Conservation (phyloP, 2,113 vertebrate genomes). For the Elgaria multicarinata region DNA sequence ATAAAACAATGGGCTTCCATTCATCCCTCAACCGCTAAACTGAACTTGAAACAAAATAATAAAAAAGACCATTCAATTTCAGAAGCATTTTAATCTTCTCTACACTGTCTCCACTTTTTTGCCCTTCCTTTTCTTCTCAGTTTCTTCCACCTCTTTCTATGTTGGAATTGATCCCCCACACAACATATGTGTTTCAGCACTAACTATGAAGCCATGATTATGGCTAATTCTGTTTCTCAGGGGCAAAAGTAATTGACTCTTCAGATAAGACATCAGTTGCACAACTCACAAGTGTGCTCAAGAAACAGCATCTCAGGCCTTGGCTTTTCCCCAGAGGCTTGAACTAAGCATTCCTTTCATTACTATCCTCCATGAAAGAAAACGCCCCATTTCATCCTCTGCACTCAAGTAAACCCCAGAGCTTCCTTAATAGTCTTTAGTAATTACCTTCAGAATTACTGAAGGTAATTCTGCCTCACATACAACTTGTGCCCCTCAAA, state of each 20-base stretch:
- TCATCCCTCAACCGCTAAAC: background rate
- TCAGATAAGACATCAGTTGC: background rate
- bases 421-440: background rate
- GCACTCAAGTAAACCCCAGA: background rate
- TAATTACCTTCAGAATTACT: background rate
- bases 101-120: background rate
- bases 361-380: background rate
- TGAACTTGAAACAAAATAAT: background rate
- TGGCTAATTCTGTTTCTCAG: background rate
- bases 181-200: background rate
- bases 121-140: background rate
- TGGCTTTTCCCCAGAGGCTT: background rate
- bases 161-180: background rate
- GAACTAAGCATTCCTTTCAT: conserved; percentile 3
- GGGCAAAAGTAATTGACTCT: background rate
- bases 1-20: background rate
- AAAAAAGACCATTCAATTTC: background rate
- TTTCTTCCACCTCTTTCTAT: background rate
- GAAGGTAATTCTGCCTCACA: background rate
- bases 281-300: background rate
- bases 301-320: background rate
- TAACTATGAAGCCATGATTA: background rate
- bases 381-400: background rate
- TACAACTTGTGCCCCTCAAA: background rate
- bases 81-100: background rate